Evolutionary conservation across 2,888 invertebrate genomes (phyloP).

Genomic region (Drosophila tanythrix): DNA sequence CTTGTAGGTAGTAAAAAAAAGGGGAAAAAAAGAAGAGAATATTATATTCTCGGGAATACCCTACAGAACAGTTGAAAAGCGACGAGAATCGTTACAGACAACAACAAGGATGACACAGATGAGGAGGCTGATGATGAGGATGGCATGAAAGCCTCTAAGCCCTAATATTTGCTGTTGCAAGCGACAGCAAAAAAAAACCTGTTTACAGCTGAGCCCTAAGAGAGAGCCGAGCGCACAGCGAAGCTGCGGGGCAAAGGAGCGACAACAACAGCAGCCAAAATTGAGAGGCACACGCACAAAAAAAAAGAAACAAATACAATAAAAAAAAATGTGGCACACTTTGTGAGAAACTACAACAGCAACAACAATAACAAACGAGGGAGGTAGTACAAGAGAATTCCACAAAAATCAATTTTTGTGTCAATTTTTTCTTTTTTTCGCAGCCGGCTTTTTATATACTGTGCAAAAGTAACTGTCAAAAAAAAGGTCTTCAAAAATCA

Average conservation of each 20-base stretch:
- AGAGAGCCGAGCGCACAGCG: neutral
- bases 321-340: conserved; percentile 42
- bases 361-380: conserved; percentile 1
- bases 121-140: conserved; percentile 26
- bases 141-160: conserved; percentile 61
- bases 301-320: neutral
- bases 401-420: conserved; percentile 74
- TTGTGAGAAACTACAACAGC: conserved; percentile 55
- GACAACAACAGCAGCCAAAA: conserved; percentile 22
- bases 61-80: too few relatives aligned
- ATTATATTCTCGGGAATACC: too few relatives aligned
- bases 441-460: conserved; percentile 33
- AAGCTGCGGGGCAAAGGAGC: conserved; percentile 21
- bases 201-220: conserved; percentile 2
- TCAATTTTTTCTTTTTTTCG: conserved; percentile 50
- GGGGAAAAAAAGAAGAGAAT: too few relatives aligned
- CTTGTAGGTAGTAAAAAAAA: neutral
- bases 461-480: conserved; percentile 41
- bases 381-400: conserved; percentile 56
- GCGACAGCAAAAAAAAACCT: conserved; percentile 27
- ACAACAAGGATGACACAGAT: conserved; percentile 46
- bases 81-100: neutral
- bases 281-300: conserved; percentile 45
- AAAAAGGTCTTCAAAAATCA: conserved; percentile 13
- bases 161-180: conserved; percentile 61